phyloP scores from a whole-genome alignment of 1,140 invertebrate genomes.

The Mactra quadrangularis region DNA sequence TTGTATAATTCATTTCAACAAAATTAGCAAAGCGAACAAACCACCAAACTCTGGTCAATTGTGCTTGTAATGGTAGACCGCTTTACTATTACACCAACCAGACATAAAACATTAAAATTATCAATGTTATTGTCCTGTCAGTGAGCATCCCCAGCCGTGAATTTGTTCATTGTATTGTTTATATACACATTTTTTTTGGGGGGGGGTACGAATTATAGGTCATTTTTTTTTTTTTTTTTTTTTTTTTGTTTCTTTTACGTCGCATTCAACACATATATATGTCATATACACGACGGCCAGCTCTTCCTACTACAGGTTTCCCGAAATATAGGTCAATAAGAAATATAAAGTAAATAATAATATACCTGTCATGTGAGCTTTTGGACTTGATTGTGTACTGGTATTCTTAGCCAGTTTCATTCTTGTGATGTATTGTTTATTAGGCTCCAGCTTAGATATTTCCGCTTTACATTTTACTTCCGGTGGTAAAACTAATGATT shows the following conservation, averaged over 20 bases:
- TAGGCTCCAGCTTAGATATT: slow-evolving; percentile 11
- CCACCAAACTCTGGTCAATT: too few relatives aligned
- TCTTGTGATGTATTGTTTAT: slow-evolving; percentile 41
- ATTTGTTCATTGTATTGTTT: too few relatives aligned
- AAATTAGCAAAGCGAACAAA: too few relatives aligned
- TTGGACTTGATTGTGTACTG: background rate
- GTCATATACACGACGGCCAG: too few relatives aligned
- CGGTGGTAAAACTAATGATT: slow-evolving; percentile 20
- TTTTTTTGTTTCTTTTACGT: too few relatives aligned
- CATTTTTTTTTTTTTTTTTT: too few relatives aligned
- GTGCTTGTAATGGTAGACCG: too few relatives aligned
- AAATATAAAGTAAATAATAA: background rate
- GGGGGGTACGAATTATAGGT: background rate
- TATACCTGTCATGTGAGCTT: slow-evolving; percentile 37
- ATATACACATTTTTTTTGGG: background rate
- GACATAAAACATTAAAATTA: too few relatives aligned
- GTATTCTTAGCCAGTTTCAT: slow-evolving; percentile 2
- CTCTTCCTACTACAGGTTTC: too few relatives aligned
- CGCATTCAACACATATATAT: too few relatives aligned
- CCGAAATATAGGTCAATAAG: background rate
- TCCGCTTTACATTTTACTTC: slow-evolving; percentile 17
- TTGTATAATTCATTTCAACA: too few relatives aligned
- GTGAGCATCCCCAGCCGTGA: background rate
- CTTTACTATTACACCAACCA: too few relatives aligned
- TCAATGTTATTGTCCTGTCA: background rate